Evolutionary conservation across 1,140 invertebrate species (phyloP).

Genomic region (Aleiodes sp.): DNA sequence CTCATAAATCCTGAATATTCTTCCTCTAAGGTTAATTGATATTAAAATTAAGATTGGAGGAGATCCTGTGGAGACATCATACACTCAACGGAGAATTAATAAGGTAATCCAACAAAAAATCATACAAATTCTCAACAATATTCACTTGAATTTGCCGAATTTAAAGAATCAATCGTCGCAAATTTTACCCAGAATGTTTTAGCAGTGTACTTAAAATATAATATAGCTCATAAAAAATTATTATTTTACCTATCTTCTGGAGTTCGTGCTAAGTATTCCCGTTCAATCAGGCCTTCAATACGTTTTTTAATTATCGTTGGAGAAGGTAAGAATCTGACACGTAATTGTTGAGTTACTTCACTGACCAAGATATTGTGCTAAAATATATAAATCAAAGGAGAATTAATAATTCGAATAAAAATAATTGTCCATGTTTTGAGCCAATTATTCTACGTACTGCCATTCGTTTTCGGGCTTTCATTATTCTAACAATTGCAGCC

Average conservation of each 20-base stretch:
- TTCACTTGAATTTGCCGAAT: too few species aligned
- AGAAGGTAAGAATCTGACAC: constrained; percentile 95
- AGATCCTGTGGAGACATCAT: too few species aligned
- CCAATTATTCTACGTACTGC: constrained; percentile 68
- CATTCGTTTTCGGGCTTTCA: constrained; percentile 98
- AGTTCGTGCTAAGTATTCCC: constrained; percentile 97
- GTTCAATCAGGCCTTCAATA: constrained; percentile 98
- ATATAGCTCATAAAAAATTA: constrained; percentile 20
- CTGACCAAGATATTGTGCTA: constrained; percentile 94
- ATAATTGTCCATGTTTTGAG: constrained; percentile 3
- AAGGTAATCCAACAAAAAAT: too few species aligned
- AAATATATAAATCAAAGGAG: constrained; percentile 45
- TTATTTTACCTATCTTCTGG: constrained; percentile 84
- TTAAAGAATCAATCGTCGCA: too few species aligned
- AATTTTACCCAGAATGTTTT: too few species aligned
- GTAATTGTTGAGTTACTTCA: constrained; percentile 97
- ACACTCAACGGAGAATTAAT: too few species aligned
- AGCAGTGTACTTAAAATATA: too few species aligned
- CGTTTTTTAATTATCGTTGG: constrained; percentile 98
- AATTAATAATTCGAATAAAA: background rate
- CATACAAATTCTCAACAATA: too few species aligned
- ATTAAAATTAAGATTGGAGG: too few species aligned
- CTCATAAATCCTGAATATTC: too few species aligned
- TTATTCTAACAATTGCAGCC: constrained; percentile 98
- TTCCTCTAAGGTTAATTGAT: too few species aligned